Evolutionary conservation across 2,113 vertebrate genomes (phyloP), one percentile per base, ranked within the genome.

Genomic region (Anguilla rostrata): DNA sequence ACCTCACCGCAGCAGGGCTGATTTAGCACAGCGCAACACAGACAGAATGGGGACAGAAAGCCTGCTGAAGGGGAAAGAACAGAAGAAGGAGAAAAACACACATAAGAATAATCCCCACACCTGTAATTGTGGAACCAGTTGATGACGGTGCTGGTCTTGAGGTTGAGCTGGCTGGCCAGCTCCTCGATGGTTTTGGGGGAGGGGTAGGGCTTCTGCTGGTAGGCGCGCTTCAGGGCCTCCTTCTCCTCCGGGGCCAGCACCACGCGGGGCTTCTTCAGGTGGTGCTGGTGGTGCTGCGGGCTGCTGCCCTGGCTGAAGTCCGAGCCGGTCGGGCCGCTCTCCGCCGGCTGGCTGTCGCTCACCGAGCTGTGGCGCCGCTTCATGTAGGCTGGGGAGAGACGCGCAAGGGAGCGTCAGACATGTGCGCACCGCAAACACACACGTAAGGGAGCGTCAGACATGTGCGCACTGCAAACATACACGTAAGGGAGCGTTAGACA

Each of bases 91-190:
- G 49, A 26, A 66, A 39, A 11, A 34, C 29, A 81, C 18, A 40
- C 0, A 22, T 22, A 81, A 81, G 18, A 15, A 22, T 41, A 16
- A 43, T 22, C 39, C n/a, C 29, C 89, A 92, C 88, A 99, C 98
- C 98, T 98, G 96, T 99, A 99, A 92, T 99, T 99, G 92, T 99
- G 98, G 93, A 99, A 99, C 98, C 98, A 99, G 95, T 99, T 99
- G 95, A 99, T 99, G 92, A 99, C 98, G 0, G 98, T 99, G 95
- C 98, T 99, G 96, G 98, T 99, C 95, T 98, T 99, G 93, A 99
- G 95, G 94, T 98, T 96, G 93, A 96, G 96, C 94, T 97, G 96
- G 92, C 97, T 98, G 90, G 98, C 98, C 39, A 99, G 97, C 91
- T 99, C 98, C 94, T 99, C 98, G 82, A 99, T 98, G 94, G 98